Evolutionary conservation across 2,797 vertebrate species (phyloP), one percentile per base, ranked within the genome.

Genomic region (Sorex maritimensis): DNA sequence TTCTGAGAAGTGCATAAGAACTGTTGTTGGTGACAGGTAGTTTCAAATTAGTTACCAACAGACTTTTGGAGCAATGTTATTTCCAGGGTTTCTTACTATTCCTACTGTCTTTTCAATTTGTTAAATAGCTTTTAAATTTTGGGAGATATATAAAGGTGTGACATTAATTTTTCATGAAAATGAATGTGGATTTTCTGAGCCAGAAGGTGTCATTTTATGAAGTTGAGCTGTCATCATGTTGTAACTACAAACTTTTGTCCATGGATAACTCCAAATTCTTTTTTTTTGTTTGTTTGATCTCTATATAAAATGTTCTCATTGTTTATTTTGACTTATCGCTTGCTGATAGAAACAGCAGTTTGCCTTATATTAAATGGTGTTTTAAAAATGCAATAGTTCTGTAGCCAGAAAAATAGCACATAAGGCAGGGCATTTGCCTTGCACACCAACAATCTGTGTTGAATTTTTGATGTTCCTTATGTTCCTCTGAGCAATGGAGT

Each of bases 321-420:
- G 69, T 95, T 92, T 92, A 65, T 61, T 93, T 89, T 68, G 74
- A 23, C 28, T 82, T 8, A 83, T 15, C 0, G 78, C 81, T 92
- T 83, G 1, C 34, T 81, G 3, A 4, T 92, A 23, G 78, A 94
- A 93, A 79, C 58, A 81, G 5, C 61, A 93, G 88, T 80, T 96
- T 96, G 90, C 30, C 92, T 84, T 88, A 46, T 78, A 89, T 46
- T 6, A 93, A 92, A 34, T 92, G 44, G 75, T 92, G 58, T 87
- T 91, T 80, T 38, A 38, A 85, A 91, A 44, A 44, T 52, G 49
- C 11, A 52, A 52, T 11, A 52, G 13, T 52, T 52, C 10, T 52
- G 49, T 52, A 14, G 49, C 49, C 49, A 44, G 41, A 44, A 44
- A 44, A 44, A 44, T 44, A 44, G 41, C 41, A 52, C 49, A 14